A percentile compares a stretch with the other conserved stretches of the same genome.
Evolutionary conservation across 2,888 invertebrate genomes (phyloP).

Genomic region (Piscicola geometra): DNA sequence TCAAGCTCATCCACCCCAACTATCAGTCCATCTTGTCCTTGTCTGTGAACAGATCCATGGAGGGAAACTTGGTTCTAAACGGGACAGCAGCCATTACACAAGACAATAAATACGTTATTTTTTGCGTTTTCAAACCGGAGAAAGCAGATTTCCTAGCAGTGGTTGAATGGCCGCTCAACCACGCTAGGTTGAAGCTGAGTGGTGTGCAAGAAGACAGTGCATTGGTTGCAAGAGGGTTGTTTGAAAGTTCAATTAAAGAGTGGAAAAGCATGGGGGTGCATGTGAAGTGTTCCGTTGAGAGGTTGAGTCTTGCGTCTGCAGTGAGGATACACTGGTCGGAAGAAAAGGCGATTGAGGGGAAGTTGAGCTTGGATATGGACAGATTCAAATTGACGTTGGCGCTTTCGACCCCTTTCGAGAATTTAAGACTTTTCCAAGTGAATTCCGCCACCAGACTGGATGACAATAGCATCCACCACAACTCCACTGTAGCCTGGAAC

Average conservation of each 20-base stretch:
- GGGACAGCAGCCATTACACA: not conserved
- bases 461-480: too few relatives aligned
- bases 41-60: not conserved
- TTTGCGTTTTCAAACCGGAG: not conserved
- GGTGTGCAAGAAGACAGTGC: not conserved
- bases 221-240: not conserved
- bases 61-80: not conserved
- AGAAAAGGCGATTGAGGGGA: not conserved
- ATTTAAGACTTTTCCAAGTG: too few relatives aligned
- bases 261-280: not conserved
- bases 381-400: not conserved
- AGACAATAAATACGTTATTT: not conserved
- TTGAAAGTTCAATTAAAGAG: not conserved
- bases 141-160: not conserved
- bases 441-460: too few relatives aligned
- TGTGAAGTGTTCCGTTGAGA: not conserved
- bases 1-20: not conserved
- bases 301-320: not conserved
- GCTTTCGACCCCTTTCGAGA: not conserved
- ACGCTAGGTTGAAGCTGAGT: not conserved
- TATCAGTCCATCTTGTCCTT: not conserved
- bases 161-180: too few relatives aligned
- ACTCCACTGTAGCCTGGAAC: too few relatives aligned
- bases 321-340: not conserved
- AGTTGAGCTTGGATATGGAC: not conserved